phyloP scores from a whole-genome alignment of 1,140 invertebrate genomes.

The Samia ricini region DNA sequence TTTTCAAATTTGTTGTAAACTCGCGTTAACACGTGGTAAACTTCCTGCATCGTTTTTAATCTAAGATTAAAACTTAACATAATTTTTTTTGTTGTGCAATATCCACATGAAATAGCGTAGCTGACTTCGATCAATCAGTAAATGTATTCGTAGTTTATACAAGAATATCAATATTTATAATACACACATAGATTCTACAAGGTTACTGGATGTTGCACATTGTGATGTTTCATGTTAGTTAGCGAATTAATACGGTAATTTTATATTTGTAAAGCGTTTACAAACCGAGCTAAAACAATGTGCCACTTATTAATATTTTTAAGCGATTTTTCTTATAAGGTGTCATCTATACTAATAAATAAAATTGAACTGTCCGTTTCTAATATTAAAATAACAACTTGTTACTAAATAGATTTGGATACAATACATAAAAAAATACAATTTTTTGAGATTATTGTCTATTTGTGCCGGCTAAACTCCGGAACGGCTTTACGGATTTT shows the following conservation, averaged over 20 bases:
- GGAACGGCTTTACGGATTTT: no score
- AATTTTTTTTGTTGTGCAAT: neutral
- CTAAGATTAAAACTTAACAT: neutral
- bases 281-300: neutral
- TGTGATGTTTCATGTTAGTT: neutral
- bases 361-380: no score
- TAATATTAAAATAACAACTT: no score
- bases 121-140: neutral
- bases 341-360: neutral
- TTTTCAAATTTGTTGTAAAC: no score
- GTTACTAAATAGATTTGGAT: no score
- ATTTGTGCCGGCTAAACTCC: no score
- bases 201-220: neutral
- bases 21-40: neutral
- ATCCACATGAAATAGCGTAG: neutral
- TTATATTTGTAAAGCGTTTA: neutral
- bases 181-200: neutral
- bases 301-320: neutral
- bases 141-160: neutral
- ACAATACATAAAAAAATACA: no score
- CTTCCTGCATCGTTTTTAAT: neutral
- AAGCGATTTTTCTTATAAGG: neutral
- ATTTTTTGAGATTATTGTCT: no score
- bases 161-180: neutral
- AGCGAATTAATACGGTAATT: neutral